phyloP scores from a whole-genome alignment of 2,113 vertebrate species.

The Odobenus rosmarus region DNA sequence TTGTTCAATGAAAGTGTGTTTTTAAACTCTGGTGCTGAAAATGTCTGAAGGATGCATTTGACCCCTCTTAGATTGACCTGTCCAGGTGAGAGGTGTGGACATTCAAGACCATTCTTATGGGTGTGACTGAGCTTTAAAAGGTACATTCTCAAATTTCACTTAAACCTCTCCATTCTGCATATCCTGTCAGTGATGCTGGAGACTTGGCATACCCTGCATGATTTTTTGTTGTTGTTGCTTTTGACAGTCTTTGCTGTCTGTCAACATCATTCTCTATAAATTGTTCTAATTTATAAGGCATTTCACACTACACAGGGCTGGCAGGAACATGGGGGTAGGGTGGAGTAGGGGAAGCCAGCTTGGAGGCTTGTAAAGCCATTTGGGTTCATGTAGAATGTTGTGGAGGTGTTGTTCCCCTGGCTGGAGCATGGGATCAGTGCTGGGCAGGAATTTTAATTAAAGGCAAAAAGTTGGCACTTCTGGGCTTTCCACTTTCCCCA shows the following conservation, averaged over 20 bases:
- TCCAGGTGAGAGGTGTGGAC: not conserved
- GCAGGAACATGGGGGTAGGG: not conserved
- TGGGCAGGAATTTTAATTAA: conserved; percentile 53
- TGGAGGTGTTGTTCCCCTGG: not conserved
- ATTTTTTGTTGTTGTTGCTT: conserved; percentile 13
- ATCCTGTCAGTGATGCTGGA: not conserved
- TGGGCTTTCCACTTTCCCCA: not conserved
- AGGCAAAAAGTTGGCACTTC: conserved; percentile 33
- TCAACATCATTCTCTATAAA: conserved; percentile 1
- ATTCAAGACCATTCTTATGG: not conserved
- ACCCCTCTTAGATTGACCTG: not conserved
- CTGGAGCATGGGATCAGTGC: not conserved
- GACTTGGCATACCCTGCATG: no score
- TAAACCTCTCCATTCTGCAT: not conserved
- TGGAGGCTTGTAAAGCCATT: not conserved
- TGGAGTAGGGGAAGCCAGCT: not conserved
- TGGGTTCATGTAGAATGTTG: not conserved
- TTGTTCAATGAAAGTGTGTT: not conserved
- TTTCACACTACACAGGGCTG: not conserved
- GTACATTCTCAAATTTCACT: not conserved
- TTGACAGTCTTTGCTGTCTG: conserved; percentile 19
- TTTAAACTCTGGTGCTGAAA: not conserved
- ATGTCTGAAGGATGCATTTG: not conserved
- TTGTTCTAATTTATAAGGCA: not conserved
- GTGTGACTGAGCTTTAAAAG: not conserved